A percentile compares a stretch with the other conserved stretches of the same genome.
Evolutionary conservation across 2,797 vertebrate species (phyloP).

Genomic region (Steatocranus sp.): DNA sequence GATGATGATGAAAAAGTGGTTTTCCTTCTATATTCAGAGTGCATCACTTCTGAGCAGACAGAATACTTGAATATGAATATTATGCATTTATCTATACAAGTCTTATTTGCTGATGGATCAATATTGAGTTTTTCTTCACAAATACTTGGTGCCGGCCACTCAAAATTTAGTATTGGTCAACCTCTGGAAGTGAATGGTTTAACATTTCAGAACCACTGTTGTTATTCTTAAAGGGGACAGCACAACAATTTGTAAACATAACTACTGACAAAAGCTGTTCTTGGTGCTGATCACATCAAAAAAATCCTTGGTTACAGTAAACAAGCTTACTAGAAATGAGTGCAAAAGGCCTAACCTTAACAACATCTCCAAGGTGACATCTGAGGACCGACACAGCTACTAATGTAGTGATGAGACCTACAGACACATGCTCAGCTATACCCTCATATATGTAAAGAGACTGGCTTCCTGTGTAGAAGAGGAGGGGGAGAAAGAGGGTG

Average conservation of each 20-base stretch:
- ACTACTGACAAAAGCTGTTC: not conserved
- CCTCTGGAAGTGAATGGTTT: not conserved
- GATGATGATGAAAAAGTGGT: not conserved
- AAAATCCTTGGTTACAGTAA: not conserved
- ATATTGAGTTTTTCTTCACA: not conserved
- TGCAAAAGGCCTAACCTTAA: not conserved
- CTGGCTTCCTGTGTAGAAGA: not conserved
- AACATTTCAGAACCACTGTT: fast-evolving
- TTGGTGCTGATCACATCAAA: not conserved
- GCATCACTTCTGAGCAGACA: not conserved
- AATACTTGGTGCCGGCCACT: not conserved
- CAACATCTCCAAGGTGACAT: not conserved
- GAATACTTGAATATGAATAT: not conserved
- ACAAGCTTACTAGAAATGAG: not conserved
- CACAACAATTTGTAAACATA: not conserved
- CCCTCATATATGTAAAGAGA: not conserved
- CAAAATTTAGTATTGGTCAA: not conserved
- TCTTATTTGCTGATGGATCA: fast-evolving
- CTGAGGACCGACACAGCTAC: not conserved
- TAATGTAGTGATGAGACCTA: not conserved
- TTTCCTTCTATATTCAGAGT: not conserved
- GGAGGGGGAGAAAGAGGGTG: not conserved
- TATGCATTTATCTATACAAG: not conserved
- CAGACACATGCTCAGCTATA: not conserved
- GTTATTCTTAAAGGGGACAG: not conserved